Evolutionary conservation across 2,113 vertebrate genomes (phyloP), one percentile per base, ranked within the genome.

Genomic region (Silurus asotus): DNA sequence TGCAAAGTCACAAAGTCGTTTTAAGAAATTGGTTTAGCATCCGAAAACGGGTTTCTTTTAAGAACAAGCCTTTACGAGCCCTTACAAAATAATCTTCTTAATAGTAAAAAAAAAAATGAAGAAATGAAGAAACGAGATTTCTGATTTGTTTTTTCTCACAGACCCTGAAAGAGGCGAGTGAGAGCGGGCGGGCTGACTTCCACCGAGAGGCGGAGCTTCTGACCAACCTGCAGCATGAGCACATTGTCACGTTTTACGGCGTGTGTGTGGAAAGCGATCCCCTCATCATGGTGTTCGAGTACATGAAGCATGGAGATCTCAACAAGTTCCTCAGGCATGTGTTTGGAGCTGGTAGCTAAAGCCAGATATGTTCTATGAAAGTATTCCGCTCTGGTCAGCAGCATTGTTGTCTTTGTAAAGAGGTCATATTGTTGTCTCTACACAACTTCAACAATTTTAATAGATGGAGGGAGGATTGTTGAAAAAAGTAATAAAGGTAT

Each of bases 221-320:
- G 49, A 99, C 98, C 83, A 99, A 99, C 91, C 95, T 99, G 87
- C 98, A 99, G 72, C 97, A 99, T 0, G 97, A 99, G 11, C 98
- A 99, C 91, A 99, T 99, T 0, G 98, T 99, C 92, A 99, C 96
- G 86, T 99, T 99, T 93, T 99, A 99, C 0, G 98, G 98, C 0
- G 98, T 99, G 86, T 99, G 98, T 9, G 96, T 98, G 0, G 98
- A 99, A 88, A 98, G 97, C 0, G 97, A 99, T 93, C 98, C 98
- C 0, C 96, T 99, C 91, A 98, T 99, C 92, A 99, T 99, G 98
- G 98, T 99, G 89, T 99, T 99, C 75, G 98, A 99, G 89, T 99
- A 99, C 87, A 99, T 99, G 98, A 99, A 98, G 90, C 97, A 99
- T 0, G 98, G 98, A 49, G 98, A 99, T 93, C 97, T 99, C 80